Percentiles rank a stretch among this genome's conserved stretches.
phyloP scores from a whole-genome alignment of 2,888 invertebrate genomes.

The Ditylenchus weischeri region DNA sequence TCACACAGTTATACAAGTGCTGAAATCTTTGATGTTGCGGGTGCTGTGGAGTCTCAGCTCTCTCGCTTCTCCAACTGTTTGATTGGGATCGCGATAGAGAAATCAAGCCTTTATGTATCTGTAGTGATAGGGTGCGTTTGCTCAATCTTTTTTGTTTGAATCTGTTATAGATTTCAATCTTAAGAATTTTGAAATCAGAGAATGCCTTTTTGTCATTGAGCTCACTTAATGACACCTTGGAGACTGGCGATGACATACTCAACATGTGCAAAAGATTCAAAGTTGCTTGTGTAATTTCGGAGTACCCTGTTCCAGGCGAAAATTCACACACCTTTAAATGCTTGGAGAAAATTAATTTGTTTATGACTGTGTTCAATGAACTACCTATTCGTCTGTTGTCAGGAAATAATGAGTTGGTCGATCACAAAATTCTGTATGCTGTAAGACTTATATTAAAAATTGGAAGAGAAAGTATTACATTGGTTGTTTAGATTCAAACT shows the following conservation, averaged over 20 bases:
- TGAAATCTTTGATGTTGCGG: slow-evolving; percentile 7
- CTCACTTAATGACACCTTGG: not conserved
- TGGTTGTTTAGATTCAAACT: slow-evolving; percentile 22
- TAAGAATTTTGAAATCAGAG: slow-evolving; percentile 17
- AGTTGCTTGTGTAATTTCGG: not conserved
- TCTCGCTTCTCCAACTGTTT: not conserved
- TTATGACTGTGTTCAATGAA: no score
- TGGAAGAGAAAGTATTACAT: not conserved
- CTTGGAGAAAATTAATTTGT: no score
- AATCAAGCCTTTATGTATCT: slow-evolving; percentile 13
- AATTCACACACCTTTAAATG: no score
- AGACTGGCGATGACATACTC: not conserved
- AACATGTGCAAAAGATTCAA: not conserved
- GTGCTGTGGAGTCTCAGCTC: not conserved
- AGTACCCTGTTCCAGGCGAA: not conserved
- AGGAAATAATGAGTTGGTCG: no score
- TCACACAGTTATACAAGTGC: not conserved
- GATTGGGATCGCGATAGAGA: slow-evolving; percentile 13
- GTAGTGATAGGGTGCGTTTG: slow-evolving; percentile 18
- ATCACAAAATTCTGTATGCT: no score
- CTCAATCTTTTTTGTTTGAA: not conserved
- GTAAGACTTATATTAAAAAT: no score
- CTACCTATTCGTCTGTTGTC: no score
- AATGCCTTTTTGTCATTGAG: slow-evolving; percentile 21
- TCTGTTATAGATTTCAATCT: not conserved